These are phyloP conservation scores for Merops nubicus DNA, from an alignment of 2,113 vertebrate species.

Conservation along the genomic window DNA sequence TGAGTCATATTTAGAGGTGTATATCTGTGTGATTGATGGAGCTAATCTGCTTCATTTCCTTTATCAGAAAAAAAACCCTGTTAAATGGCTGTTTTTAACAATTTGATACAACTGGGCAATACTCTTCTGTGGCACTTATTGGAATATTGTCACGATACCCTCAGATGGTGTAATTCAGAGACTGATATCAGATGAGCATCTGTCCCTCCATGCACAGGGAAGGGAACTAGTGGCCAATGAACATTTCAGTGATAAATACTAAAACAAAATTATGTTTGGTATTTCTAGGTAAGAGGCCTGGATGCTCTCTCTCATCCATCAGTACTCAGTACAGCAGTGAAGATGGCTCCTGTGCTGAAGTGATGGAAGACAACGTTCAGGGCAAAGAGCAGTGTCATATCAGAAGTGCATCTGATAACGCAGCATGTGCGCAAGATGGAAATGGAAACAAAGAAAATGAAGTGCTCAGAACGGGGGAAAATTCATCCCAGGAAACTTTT, in stretches of 20 bases:
- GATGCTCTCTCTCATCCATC: constrained; percentile 60
- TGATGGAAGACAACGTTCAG: not conserved
- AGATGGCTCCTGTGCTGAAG: constrained; percentile 57
- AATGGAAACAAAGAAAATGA: not conserved
- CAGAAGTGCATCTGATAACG: not conserved
- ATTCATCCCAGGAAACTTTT: not conserved
- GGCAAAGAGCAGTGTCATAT: not conserved
- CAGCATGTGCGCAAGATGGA: not conserved
- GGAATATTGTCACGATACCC: not conserved
- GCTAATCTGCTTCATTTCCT: not conserved
- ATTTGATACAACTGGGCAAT: not conserved
- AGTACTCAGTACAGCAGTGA: constrained; percentile 69
- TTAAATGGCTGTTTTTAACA: not conserved
- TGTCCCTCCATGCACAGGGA: not conserved
- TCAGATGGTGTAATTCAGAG: not conserved
- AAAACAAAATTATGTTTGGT: not conserved
- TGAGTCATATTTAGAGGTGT: not conserved
- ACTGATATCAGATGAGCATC: rapidly evolving
- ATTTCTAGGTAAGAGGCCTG: constrained; percentile 61
- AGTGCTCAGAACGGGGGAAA: not conserved
- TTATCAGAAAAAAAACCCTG: not conserved
- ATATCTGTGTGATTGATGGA: not conserved
- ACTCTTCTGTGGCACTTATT: not conserved
- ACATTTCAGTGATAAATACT: not conserved
- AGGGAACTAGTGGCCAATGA: not conserved